A percentile compares a stretch with the other conserved stretches of the same genome.
Evolutionary conservation across 1,140 invertebrate genomes (phyloP).

Genomic region (Micrasema minimum): DNA sequence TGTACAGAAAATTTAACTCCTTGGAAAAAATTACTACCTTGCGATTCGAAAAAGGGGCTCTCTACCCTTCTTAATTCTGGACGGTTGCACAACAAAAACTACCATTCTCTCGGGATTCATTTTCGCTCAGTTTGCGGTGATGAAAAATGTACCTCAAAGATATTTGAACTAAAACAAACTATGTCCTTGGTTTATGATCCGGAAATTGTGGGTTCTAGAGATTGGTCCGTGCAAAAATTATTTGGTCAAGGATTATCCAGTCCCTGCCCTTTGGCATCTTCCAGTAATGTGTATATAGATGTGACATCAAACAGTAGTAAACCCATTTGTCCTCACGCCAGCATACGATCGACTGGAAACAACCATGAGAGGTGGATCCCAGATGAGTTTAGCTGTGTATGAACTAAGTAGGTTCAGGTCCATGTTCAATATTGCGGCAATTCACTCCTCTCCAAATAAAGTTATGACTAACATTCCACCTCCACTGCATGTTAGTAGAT

Average conservation of each 20-base stretch:
- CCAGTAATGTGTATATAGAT: slow-evolving; percentile 87
- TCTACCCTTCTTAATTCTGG: slow-evolving; percentile 90
- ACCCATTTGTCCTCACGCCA: slow-evolving; percentile 70
- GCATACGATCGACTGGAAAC: slow-evolving; percentile 67
- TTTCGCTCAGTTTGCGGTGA: slow-evolving; percentile 81
- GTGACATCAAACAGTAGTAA: slow-evolving; percentile 72
- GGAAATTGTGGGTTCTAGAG: slow-evolving; percentile 70
- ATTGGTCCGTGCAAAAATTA: slow-evolving; percentile 88
- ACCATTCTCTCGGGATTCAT: slow-evolving; percentile 91
- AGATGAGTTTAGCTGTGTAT: slow-evolving; percentile 75
- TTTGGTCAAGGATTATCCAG: slow-evolving; percentile 86
- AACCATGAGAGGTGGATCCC: slow-evolving; percentile 75
- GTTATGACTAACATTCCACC: slow-evolving; percentile 69
- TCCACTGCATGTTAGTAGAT: slow-evolving; percentile 81
- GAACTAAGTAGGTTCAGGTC: slow-evolving; percentile 67
- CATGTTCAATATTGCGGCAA: slow-evolving; percentile 77
- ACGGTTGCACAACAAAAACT: slow-evolving; percentile 91
- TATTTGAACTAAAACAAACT: slow-evolving; percentile 84
- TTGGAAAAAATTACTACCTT: slow-evolving; percentile 96
- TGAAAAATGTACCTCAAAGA: slow-evolving; percentile 71
- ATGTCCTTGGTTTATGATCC: slow-evolving; percentile 89
- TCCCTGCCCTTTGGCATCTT: slow-evolving; percentile 81
- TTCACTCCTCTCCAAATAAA: slow-evolving; percentile 61
- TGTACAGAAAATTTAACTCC: slow-evolving; percentile 99
- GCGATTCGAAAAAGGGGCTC: slow-evolving; percentile 86